Evolutionary conservation across 2,797 vertebrate species (phyloP).

Genomic region (Gambelia wislizenii): DNA sequence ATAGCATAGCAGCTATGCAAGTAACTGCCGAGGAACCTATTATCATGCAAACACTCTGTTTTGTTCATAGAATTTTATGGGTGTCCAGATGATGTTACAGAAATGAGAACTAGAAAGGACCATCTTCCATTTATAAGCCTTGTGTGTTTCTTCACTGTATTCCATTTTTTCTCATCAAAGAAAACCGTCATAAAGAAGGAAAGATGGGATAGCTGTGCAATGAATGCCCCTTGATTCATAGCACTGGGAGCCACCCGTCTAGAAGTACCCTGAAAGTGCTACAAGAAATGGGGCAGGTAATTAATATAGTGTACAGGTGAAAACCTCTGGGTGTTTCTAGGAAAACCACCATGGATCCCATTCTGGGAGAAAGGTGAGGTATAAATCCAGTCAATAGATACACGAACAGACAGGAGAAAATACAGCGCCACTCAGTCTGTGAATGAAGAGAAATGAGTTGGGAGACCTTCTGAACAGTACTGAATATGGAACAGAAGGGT

Average conservation of each 20-base stretch:
- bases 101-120: no score
- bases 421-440: neutral
- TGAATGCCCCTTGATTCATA: no score
- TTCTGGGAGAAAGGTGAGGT: neutral
- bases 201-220: neutral
- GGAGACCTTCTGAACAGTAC: neutral
- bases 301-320: neutral
- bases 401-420: neutral
- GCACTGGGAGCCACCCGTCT: neutral
- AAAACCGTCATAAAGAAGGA: neutral
- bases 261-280: neutral
- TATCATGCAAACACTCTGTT: neutral
- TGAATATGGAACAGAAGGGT: neutral
- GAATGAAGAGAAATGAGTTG: neutral
- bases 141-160: neutral
- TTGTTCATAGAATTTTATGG: no score
- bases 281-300: neutral
- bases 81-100: neutral
- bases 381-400: no score
- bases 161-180: neutral
- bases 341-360: no score
- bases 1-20: neutral
- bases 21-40: neutral
- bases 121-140: neutral
- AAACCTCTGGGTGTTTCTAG: neutral